These are phyloP conservation scores for Crocidura indochinensis DNA, from an alignment of 2,797 vertebrate species.

Conservation along the genomic window DNA sequence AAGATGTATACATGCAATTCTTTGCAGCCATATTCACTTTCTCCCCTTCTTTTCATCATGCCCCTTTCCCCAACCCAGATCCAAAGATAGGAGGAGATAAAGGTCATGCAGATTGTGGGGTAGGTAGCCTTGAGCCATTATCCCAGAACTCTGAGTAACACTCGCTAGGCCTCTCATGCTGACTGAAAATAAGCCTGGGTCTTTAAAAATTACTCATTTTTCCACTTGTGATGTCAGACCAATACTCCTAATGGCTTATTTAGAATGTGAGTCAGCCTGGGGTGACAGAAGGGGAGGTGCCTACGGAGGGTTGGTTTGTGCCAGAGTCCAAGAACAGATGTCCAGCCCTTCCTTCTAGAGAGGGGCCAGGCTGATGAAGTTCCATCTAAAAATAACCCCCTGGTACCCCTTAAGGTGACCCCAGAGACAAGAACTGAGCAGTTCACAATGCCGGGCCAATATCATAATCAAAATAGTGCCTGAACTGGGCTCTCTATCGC, in stretches of 20 bases:
- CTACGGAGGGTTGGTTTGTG: slow-evolving; percentile 62
- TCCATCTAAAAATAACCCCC: slow-evolving; percentile 50
- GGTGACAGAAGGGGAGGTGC: slow-evolving; percentile 64
- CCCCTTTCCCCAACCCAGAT: too few relatives aligned
- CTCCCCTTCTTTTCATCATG: too few relatives aligned
- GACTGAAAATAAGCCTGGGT: slow-evolving; percentile 73
- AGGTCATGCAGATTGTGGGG: too few relatives aligned
- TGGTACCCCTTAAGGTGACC: slow-evolving; percentile 13
- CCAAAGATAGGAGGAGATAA: too few relatives aligned
- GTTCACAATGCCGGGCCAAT: not conserved
- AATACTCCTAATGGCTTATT: slow-evolving; percentile 79
- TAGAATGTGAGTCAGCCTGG: slow-evolving; percentile 85
- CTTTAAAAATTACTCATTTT: slow-evolving; percentile 85
- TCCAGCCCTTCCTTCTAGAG: slow-evolving; percentile 38
- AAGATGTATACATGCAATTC: too few relatives aligned
- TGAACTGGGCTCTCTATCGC: not conserved
- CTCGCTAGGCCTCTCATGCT: slow-evolving; percentile 74
- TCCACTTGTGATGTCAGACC: slow-evolving; percentile 82
- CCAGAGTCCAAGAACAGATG: slow-evolving; percentile 54
- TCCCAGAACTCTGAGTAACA: too few relatives aligned
- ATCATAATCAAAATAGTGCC: not conserved
- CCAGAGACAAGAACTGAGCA: not conserved
- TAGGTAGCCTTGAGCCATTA: too few relatives aligned
- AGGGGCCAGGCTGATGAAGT: not conserved
- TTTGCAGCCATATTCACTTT: too few relatives aligned